Evolutionary conservation across 2,888 invertebrate genomes (phyloP).

Genomic region (Drosophila neonasuta): DNA sequence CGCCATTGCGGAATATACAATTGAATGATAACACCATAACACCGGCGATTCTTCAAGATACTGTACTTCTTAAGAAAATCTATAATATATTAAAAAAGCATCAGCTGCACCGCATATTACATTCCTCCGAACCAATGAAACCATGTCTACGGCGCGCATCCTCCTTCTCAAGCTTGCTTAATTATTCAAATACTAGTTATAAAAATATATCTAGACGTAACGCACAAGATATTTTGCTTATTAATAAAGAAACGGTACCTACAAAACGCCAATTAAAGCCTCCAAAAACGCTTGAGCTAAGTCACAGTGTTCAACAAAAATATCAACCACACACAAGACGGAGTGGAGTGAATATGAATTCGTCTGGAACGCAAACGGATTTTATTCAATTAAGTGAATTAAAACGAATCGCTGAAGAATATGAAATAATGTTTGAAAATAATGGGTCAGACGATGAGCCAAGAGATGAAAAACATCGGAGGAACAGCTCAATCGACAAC

Average conservation of each 20-base stretch:
- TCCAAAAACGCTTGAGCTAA: conserved; percentile 49
- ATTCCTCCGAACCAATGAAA: conserved; percentile 65
- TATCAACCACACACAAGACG: not conserved
- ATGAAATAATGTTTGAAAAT: conserved; percentile 62
- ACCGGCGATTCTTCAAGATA: conserved; percentile 88
- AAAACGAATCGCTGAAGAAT: conserved; percentile 75
- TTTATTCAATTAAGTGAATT: conserved; percentile 79
- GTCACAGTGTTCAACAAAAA: not conserved
- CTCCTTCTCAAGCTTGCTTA: conserved; percentile 67
- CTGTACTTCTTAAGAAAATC: conserved; percentile 86
- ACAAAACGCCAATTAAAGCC: conserved; percentile 55
- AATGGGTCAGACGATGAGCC: conserved; percentile 72
- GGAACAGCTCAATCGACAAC: conserved; percentile 91
- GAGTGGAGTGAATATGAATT: conserved; percentile 45
- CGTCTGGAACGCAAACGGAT: conserved; percentile 77
- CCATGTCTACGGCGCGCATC: conserved; percentile 56
- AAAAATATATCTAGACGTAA: conserved; percentile 11
- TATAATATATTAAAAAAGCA: conserved; percentile 80
- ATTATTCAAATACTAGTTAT: conserved; percentile 33
- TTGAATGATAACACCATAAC: conserved; percentile 85
- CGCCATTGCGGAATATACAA: conserved; percentile 76
- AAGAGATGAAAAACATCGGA: conserved; percentile 80
- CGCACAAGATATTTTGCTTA: not conserved
- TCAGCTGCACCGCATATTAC: conserved; percentile 78
- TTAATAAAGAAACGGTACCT: not conserved